A percentile compares a stretch with the other conserved stretches of the same genome.
These are phyloP conservation scores for Acanthis flammea DNA, from an alignment of 2,797 vertebrate species.

Conservation along the genomic window DNA sequence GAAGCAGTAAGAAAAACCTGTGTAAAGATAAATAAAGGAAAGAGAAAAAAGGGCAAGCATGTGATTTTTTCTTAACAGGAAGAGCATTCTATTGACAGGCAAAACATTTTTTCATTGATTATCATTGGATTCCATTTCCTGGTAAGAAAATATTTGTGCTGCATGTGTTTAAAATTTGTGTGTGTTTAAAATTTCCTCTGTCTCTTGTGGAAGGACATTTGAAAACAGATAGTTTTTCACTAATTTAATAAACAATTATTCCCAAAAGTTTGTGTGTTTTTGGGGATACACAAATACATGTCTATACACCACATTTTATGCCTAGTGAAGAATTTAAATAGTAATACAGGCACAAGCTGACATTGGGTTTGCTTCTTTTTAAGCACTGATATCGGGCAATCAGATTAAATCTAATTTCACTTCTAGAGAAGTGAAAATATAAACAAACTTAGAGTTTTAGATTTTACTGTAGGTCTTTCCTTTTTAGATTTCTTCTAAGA, in stretches of 20 bases:
- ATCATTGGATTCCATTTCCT: background rate
- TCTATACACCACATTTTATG: background rate
- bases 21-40: background rate
- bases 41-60: background rate
- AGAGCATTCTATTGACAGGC: background rate
- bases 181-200: background rate
- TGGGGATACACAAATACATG: background rate
- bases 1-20: background rate
- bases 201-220: background rate
- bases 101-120: fast-evolving
- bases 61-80: background rate
- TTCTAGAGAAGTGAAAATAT: background rate
- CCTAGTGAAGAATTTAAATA: background rate
- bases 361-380: background rate
- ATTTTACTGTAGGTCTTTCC: background rate
- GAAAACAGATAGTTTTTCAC: background rate
- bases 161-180: background rate
- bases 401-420: background rate
- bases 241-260: background rate
- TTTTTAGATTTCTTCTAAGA: background rate
- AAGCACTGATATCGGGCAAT: background rate
- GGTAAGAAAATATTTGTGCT: background rate
- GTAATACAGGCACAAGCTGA: background rate
- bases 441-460: background rate
- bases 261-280: background rate